Conservation (phyloP, 2,888 invertebrate species). For the Microdon myrmicae region DNA sequence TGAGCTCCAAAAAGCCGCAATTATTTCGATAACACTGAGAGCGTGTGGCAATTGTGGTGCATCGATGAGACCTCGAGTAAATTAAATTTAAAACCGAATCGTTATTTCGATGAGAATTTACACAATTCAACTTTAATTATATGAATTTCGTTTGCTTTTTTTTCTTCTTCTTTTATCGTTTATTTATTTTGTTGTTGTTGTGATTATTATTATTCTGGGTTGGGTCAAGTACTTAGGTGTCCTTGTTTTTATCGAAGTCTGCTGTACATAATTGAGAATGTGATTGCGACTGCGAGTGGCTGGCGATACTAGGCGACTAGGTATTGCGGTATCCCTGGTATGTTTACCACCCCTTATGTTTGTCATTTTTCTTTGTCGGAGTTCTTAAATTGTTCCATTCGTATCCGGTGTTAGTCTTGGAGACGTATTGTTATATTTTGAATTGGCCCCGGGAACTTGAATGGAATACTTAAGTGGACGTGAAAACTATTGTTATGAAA, state of each 20-base stretch:
- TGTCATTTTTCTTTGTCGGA: slow-evolving; percentile 22
- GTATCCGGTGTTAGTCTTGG: slow-evolving; percentile 1
- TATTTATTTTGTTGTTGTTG: not conserved
- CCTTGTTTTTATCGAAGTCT: too few species aligned
- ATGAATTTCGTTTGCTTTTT: slow-evolving; percentile 11
- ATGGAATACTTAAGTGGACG: slow-evolving; percentile 30
- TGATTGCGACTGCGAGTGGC: not conserved
- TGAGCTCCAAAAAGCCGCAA: slow-evolving; percentile 42
- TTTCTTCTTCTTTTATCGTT: not conserved
- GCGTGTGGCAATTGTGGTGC: slow-evolving; percentile 22
- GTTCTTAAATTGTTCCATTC: slow-evolving; percentile 1
- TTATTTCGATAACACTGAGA: slow-evolving; percentile 46
- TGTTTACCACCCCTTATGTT: slow-evolving; percentile 29
- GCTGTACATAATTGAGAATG: too few species aligned
- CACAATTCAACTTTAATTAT: slow-evolving; percentile 33
- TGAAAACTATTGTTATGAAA: slow-evolving; percentile 21
- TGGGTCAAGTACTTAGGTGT: too few species aligned
- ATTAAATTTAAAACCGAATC: slow-evolving; percentile 38
- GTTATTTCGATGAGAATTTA: slow-evolving; percentile 29
- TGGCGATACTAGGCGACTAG: slow-evolving; percentile 5
- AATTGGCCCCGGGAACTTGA: slow-evolving; percentile 17
- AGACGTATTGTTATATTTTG: slow-evolving; percentile 31
- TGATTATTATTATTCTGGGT: slow-evolving; percentile 5
- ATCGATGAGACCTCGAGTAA: not conserved
- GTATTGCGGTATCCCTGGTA: slow-evolving; percentile 20